These are phyloP conservation scores for Chaunax sp. DNA, from an alignment of 2,797 vertebrate species.

Conservation along the genomic window DNA sequence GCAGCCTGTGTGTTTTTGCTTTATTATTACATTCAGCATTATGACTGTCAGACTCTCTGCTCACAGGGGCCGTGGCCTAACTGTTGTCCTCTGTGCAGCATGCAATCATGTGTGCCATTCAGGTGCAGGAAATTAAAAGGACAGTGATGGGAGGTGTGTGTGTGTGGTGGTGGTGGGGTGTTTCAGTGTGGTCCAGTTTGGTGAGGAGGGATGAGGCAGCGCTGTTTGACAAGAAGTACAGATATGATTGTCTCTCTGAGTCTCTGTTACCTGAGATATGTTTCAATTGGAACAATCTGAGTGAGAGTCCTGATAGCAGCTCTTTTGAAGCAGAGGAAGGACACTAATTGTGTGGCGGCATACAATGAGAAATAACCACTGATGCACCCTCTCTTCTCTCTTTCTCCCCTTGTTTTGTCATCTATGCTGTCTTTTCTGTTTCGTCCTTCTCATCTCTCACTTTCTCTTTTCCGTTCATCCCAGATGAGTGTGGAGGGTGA, in stretches of 20 bases:
- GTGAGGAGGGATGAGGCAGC: not conserved
- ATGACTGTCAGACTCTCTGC: constrained; percentile 68
- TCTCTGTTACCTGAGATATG: constrained; percentile 28
- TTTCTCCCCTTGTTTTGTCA: not conserved
- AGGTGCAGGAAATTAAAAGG: constrained; percentile 78
- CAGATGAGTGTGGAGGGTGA: constrained; percentile 97
- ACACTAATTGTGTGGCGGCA: constrained; percentile 21
- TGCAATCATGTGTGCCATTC: constrained; percentile 77
- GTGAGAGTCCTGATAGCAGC: constrained; percentile 26
- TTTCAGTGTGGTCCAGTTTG: not conserved
- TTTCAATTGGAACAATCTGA: constrained; percentile 39
- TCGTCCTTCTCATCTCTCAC: not conserved
- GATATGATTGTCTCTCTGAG: constrained; percentile 32
- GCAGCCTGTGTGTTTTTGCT: constrained; percentile 59
- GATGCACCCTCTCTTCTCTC: not conserved
- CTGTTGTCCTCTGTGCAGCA: constrained; percentile 42
- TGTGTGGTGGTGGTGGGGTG: not conserved
- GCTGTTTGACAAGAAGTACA: too few species aligned
- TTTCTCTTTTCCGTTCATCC: constrained; percentile 35
- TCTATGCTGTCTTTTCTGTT: not conserved
- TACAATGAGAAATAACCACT: constrained; percentile 23
- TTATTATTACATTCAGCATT: constrained; percentile 73
- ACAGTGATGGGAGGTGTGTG: constrained; percentile 34
- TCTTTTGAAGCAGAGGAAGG: constrained; percentile 34
- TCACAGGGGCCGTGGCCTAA: constrained; percentile 57